These are phyloP conservation scores for Himantopus leucocephalus DNA, from an alignment of 2,113 vertebrate species.

Conservation along the genomic window DNA sequence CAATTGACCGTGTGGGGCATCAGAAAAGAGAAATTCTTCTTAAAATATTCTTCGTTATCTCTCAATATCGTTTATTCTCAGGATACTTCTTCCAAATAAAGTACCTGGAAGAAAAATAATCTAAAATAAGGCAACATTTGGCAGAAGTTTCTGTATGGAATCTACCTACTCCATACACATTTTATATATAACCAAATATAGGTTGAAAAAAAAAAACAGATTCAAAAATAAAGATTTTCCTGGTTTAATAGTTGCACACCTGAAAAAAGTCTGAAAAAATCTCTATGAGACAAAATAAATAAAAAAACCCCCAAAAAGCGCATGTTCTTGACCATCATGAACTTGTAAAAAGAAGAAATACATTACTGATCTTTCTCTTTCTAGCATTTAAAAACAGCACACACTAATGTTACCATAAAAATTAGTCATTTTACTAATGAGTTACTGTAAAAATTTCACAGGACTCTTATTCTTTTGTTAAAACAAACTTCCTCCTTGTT, in stretches of 20 bases:
- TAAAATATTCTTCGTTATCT: not conserved
- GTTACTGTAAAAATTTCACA: not conserved
- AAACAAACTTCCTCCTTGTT: not conserved
- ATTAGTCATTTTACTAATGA: not conserved
- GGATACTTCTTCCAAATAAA: not conserved
- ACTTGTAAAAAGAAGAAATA: not conserved
- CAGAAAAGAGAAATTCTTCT: not conserved
- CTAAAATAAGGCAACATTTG: not conserved
- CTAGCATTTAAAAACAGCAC: not conserved
- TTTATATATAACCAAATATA: not conserved
- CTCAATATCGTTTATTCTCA: not conserved
- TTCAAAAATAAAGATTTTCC: not conserved
- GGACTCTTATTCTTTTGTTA: not conserved
- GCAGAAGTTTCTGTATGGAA: not conserved
- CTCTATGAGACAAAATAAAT: not conserved
- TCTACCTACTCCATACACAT: not conserved
- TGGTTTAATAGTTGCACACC: not conserved
- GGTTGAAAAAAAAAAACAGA: rapidly evolving
- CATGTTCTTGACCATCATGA: not conserved
- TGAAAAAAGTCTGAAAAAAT: not conserved
- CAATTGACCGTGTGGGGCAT: too few relatives aligned
- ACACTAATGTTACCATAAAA: not conserved
- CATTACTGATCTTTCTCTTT: not conserved
- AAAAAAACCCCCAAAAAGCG: not conserved
- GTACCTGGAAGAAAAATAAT: not conserved